phyloP scores from a whole-genome alignment of 2,888 invertebrate genomes.

The Clusia tigrina region DNA sequence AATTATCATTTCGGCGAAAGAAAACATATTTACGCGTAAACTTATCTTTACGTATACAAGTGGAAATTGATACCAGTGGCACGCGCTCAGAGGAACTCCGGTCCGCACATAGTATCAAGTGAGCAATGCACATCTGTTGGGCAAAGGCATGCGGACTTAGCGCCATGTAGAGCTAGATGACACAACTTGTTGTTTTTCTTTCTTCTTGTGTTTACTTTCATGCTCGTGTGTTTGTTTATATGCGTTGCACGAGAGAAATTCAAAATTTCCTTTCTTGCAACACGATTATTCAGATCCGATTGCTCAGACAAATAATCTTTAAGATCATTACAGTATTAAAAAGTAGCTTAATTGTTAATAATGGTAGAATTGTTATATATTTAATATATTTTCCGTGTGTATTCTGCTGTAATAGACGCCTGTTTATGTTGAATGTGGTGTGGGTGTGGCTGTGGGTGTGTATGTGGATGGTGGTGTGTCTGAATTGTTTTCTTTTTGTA shows the following conservation, averaged over 20 bases:
- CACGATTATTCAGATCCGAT: background rate
- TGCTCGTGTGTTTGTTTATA: background rate
- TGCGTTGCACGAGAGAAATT: too few species aligned
- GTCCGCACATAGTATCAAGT: too few species aligned
- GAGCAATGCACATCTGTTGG: too few species aligned
- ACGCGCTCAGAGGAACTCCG: too few species aligned
- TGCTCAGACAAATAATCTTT: conserved; percentile 22
- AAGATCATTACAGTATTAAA: conserved; percentile 27
- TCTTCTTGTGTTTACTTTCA: background rate
- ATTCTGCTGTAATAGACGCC: conserved; percentile 16
- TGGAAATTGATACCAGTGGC: too few species aligned
- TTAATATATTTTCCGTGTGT: conserved; percentile 12
- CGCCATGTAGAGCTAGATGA: too few species aligned
- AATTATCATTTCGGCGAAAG: too few species aligned
- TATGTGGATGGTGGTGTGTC: conserved; percentile 15
- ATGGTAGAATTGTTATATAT: conserved; percentile 23
- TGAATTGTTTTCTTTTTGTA: too few species aligned
- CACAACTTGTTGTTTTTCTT: too few species aligned
- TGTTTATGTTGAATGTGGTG: conserved; percentile 13
- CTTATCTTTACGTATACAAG: too few species aligned
- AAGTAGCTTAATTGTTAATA: conserved; percentile 23
- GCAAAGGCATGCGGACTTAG: too few species aligned
- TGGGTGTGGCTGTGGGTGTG: conserved; percentile 26
- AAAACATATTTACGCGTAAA: too few species aligned
- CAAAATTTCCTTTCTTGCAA: background rate